A percentile compares a stretch with the other conserved stretches of the same genome.
Evolutionary conservation across 2,888 invertebrate genomes (phyloP).

Genomic region (Ctenicera cuprea): DNA sequence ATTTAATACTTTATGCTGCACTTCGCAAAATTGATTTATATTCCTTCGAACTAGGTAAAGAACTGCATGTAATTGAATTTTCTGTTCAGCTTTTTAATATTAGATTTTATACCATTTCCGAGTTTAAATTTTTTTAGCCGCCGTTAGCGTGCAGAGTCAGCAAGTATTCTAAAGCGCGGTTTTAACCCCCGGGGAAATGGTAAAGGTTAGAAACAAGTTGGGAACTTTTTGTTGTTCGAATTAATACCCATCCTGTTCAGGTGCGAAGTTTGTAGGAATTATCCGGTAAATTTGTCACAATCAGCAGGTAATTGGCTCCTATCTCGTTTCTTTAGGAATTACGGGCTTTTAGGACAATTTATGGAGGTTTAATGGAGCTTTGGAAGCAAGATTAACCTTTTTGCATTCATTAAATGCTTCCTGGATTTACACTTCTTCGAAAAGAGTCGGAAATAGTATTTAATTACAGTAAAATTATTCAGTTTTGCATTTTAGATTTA

Average conservation of each 20-base stretch:
- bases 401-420: too few species aligned
- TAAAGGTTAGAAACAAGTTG: not conserved
- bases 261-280: slow-evolving; percentile 11
- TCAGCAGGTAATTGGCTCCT: slow-evolving; percentile 7
- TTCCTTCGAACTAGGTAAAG: too few species aligned
- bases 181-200: not conserved
- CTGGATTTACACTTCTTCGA: too few species aligned
- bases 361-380: not conserved
- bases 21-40: too few species aligned
- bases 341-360: slow-evolving; percentile 4
- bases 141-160: not conserved
- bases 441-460: too few species aligned
- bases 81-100: too few species aligned
- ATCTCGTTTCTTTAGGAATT: slow-evolving; percentile 3
- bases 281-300: slow-evolving; percentile 13
- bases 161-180: not conserved
- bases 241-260: not conserved
- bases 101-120: too few species aligned
- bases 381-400: not conserved
- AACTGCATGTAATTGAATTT: too few species aligned
- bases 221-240: slow-evolving; percentile 1
- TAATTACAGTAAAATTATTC: too few species aligned
- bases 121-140: too few species aligned
- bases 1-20: too few species aligned
- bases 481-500: too few species aligned